Percentiles rank a stretch among this genome's conserved stretches.
Evolutionary conservation across 2,888 invertebrate genomes (phyloP).

Genomic region (Lochmaea crataegi): DNA sequence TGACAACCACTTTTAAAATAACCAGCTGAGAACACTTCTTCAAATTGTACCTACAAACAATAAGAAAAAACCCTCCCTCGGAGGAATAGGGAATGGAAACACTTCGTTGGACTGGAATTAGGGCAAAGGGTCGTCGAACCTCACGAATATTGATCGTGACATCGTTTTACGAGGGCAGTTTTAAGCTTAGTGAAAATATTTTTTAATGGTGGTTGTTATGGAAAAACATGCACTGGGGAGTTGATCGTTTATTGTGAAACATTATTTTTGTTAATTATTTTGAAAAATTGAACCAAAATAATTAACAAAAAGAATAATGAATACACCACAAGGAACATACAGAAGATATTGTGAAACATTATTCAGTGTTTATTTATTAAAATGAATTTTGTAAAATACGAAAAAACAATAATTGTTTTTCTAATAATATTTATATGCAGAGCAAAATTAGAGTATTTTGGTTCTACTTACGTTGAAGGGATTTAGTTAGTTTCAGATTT

Average conservation of each 20-base stretch:
- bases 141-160: slow-evolving; percentile 41
- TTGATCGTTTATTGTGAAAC: not conserved
- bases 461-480: too few species aligned
- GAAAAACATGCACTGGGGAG: not conserved
- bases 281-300: too few species aligned
- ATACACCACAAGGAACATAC: too few species aligned
- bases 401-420: too few species aligned
- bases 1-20: not conserved
- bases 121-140: slow-evolving; percentile 37
- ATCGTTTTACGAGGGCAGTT: slow-evolving; percentile 25
- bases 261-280: too few species aligned
- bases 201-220: not conserved
- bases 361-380: too few species aligned
- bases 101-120: slow-evolving; percentile 25
- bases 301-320: too few species aligned
- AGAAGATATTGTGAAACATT: too few species aligned
- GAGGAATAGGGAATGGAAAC: slow-evolving; percentile 23
- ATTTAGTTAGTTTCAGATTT: too few species aligned
- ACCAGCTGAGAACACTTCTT: not conserved
- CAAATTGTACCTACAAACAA: slow-evolving; percentile 1
- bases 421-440: too few species aligned
- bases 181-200: slow-evolving; percentile 26
- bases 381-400: too few species aligned
- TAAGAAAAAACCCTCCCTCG: slow-evolving; percentile 19
- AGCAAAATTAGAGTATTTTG: too few species aligned